Evolutionary conservation across 2,113 vertebrate species (phyloP).

Genomic region (Regulus satrapa): DNA sequence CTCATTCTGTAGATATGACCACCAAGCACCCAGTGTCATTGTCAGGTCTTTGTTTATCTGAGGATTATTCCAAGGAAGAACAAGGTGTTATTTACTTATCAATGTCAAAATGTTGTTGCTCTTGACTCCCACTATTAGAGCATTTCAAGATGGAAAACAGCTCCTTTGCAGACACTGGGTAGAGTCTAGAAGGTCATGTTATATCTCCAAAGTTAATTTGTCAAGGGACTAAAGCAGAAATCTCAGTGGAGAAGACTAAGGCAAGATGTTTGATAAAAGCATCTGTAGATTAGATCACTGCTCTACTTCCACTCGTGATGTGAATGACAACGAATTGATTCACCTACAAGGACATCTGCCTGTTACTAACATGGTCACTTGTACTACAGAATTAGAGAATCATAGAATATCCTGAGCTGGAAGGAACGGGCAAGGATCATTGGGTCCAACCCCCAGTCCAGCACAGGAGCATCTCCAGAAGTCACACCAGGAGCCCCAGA

Average conservation of each 20-base stretch:
- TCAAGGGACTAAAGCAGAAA: background rate
- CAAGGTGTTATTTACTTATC: background rate
- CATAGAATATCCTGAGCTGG: background rate
- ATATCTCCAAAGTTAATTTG: slow-evolving; percentile 4
- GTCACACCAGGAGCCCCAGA: background rate
- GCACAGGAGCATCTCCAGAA: background rate
- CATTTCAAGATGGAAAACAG: background rate
- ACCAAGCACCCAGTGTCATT: background rate
- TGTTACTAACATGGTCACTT: background rate
- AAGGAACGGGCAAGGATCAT: background rate
- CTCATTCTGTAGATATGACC: background rate
- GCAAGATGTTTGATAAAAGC: background rate
- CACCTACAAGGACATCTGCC: background rate
- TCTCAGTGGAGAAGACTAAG: background rate
- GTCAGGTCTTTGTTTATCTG: background rate
- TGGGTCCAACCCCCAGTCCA: background rate
- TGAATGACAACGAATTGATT: background rate
- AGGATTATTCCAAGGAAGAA: background rate
- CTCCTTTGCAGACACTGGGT: background rate
- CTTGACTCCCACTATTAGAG: background rate
- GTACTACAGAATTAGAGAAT: background rate
- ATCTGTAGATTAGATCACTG: background rate
- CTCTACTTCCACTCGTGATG: background rate
- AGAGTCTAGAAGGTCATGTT: background rate
- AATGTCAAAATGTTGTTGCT: background rate